Evolutionary conservation across 2,797 vertebrate species (phyloP).

Genomic region (Tarsius wallacei): DNA sequence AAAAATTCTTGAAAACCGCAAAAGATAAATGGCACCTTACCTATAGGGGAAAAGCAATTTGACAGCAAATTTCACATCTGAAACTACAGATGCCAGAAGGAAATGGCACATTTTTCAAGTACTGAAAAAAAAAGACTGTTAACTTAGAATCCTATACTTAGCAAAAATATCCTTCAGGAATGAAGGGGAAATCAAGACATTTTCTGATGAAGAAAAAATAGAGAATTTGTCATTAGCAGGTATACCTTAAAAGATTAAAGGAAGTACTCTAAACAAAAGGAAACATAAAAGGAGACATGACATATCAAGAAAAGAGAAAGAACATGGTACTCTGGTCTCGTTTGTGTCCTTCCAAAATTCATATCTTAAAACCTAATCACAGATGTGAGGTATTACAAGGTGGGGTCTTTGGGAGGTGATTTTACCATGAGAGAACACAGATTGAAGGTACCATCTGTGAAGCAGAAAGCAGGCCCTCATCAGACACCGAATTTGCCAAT

Average conservation of each 20-base stretch:
- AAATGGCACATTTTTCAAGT: background rate
- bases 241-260: background rate
- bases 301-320: background rate
- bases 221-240: background rate
- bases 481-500: background rate
- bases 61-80: background rate
- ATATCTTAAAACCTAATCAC: background rate
- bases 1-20: background rate
- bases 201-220: background rate
- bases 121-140: background rate
- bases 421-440: background rate
- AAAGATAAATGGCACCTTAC: background rate
- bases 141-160: background rate
- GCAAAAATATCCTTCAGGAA: background rate
- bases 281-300: constrained; percentile 1
- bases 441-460: background rate
- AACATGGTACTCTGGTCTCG: background rate
- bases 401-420: background rate
- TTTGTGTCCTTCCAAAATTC: background rate
- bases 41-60: background rate
- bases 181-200: background rate
- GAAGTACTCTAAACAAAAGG: constrained; percentile 7
- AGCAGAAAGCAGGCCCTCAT: background rate
- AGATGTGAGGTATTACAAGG: background rate
- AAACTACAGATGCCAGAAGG: background rate